Base-by-base conservation (phyloP, 2,797 vertebrate species). In the Tarsius wallacei region DNA sequence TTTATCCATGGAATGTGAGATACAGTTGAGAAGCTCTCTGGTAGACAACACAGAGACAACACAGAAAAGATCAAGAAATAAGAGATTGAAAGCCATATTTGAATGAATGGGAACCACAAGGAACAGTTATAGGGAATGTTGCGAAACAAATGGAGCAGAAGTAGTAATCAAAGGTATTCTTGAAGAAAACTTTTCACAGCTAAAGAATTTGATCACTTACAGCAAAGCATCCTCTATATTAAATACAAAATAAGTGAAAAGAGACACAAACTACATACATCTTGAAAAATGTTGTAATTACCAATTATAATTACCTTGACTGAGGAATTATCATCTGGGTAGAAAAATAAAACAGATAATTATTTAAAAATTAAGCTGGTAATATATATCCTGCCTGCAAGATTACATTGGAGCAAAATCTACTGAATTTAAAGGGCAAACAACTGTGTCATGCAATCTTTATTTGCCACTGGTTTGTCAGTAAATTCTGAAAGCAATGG, bases 311-410 rank as follows among this genome's bases (percentile, higher is more conserved):
- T 42, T 42, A 42, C 42, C 42, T 42, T 42, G 74, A 33, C 5
- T 51, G 36, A 93, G 28, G 55, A 16, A 51, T 49, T 91, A 76
- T 3, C 49, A 70, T 70, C 83, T 64, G 64, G 24, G 19, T 64
- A 77, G 77, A 93, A 90, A 96, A 81, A 68, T 70, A 78, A 93
- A 90, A 61, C 1, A 78, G 24, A 55, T 42, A 70, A 42, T 85
- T 42, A 42, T 7, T 55, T 21, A 55, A 74, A 77, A 57, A 13
- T 22, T 78, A 71, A 22, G 1, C 14, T 63, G 10, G 7, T 76
- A 70, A 73, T 19, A 42, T 66, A 55, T 84, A 84, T 90, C 15
- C 53, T 94, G 5, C 74, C 14, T 70, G 21, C 26, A 93, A 71
- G 31, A 64, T 87, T 71, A 59, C 21, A 61, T 68, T 64, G 49